Evolutionary conservation across 2,113 vertebrate genomes (phyloP).

Genomic region (Thoracochromis brauschi): DNA sequence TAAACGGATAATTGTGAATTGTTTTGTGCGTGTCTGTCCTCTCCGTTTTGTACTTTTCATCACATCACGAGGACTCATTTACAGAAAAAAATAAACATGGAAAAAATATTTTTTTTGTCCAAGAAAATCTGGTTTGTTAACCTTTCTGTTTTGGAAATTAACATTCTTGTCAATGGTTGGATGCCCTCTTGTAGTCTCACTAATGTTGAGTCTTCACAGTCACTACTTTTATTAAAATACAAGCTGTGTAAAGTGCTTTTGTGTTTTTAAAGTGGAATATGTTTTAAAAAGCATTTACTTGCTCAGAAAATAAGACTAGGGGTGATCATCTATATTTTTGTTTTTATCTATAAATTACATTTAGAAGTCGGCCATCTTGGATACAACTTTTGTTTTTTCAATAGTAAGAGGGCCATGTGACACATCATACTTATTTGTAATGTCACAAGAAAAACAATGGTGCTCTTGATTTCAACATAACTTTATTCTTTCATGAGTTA

Average conservation of each 20-base stretch:
- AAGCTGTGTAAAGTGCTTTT: not conserved
- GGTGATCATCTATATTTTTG: not conserved
- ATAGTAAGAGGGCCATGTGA: not conserved
- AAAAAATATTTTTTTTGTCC: not conserved
- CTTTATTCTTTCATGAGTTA: not conserved
- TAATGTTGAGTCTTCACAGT: not conserved
- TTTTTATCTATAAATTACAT: not conserved
- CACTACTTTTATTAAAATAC: conserved; percentile 18
- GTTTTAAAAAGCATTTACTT: not conserved
- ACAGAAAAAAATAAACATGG: not conserved
- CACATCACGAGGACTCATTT: not conserved
- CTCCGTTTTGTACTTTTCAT: conserved; percentile 36
- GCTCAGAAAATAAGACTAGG: not conserved
- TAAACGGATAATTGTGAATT: conserved; percentile 14
- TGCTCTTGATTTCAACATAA: not conserved
- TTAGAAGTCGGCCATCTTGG: not conserved
- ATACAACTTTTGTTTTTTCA: not conserved
- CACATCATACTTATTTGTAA: not conserved
- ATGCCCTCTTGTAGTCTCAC: not conserved
- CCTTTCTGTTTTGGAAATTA: not conserved
- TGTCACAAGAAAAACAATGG: not conserved
- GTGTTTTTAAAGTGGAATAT: not conserved
- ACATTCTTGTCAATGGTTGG: not conserved
- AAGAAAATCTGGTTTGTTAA: not conserved
- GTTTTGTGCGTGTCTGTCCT: conserved; percentile 23